phyloP scores from a whole-genome alignment of 2,797 vertebrate genomes.

The Acipenser ruthenus region DNA sequence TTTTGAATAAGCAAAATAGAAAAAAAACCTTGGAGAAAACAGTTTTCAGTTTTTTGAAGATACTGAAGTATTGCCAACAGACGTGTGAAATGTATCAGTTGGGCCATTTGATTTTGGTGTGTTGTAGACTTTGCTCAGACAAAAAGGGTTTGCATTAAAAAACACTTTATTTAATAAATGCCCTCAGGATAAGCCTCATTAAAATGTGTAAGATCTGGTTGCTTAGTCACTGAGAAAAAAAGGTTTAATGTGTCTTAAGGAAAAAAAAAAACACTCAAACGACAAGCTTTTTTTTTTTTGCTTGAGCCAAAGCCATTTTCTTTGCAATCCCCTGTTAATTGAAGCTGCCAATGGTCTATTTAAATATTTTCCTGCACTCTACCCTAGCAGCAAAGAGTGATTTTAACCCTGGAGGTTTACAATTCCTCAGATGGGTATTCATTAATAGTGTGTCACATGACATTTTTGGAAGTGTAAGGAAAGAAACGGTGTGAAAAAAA shows the following conservation, averaged over 20 bases:
- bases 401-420: slow-evolving; percentile 18
- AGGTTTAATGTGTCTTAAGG: background rate
- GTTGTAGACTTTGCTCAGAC: no score
- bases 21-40: no score
- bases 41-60: no score
- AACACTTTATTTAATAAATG: no score
- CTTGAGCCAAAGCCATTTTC: slow-evolving; percentile 3
- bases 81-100: no score
- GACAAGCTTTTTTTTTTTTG: background rate
- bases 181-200: background rate
- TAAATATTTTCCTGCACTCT: slow-evolving; percentile 27
- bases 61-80: no score
- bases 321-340: slow-evolving; percentile 10
- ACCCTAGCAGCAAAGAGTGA: slow-evolving; percentile 23
- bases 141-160: no score
- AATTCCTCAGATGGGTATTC: slow-evolving; percentile 32
- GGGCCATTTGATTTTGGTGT: no score
- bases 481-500: slow-evolving; percentile 21
- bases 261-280: background rate
- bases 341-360: slow-evolving; percentile 33
- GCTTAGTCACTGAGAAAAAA: background rate
- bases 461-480: slow-evolving; percentile 32
- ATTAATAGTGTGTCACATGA: slow-evolving; percentile 26
- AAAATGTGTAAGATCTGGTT: background rate
- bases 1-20: no score